Conservation (phyloP, 2,888 invertebrate genomes). For the Xestia rhomboidea region DNA sequence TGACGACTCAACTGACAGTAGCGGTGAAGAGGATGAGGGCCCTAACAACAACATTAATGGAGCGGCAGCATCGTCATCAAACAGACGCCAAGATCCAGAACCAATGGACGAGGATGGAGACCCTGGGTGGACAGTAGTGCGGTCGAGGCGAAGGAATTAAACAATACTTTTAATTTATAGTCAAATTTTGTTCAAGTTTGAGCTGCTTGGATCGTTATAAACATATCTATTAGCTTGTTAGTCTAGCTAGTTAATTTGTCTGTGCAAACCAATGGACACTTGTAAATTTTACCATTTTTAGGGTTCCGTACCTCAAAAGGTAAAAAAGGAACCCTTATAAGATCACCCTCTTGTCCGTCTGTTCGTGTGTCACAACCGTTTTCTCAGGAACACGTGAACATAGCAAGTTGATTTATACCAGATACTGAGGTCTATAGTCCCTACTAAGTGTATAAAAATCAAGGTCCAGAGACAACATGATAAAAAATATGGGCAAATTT, state of each 20-base stretch:
- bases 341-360: no score
- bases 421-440: no score
- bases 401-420: no score
- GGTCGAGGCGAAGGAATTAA: slow-evolving; percentile 88
- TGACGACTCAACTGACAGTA: slow-evolving; percentile 87
- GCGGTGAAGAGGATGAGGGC: slow-evolving; percentile 82
- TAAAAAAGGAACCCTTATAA: no score
- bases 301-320: no score
- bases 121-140: slow-evolving; percentile 93
- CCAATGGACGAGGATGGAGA: slow-evolving; percentile 90
- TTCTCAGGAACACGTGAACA: no score
- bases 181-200: slow-evolving; percentile 37
- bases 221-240: slow-evolving; percentile 43
- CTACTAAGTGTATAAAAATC: no score
- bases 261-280: not conserved
- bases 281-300: no score
- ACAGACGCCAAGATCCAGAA: slow-evolving; percentile 72
- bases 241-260: not conserved
- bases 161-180: slow-evolving; percentile 35
- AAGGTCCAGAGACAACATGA: no score
- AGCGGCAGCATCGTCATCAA: slow-evolving; percentile 72
- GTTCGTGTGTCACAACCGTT: no score
- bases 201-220: slow-evolving; percentile 46
- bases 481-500: no score
- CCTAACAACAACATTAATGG: slow-evolving; percentile 75